These are phyloP conservation scores for Deilephila porcellus DNA, from an alignment of 2,888 invertebrate species.

Conservation along the genomic window DNA sequence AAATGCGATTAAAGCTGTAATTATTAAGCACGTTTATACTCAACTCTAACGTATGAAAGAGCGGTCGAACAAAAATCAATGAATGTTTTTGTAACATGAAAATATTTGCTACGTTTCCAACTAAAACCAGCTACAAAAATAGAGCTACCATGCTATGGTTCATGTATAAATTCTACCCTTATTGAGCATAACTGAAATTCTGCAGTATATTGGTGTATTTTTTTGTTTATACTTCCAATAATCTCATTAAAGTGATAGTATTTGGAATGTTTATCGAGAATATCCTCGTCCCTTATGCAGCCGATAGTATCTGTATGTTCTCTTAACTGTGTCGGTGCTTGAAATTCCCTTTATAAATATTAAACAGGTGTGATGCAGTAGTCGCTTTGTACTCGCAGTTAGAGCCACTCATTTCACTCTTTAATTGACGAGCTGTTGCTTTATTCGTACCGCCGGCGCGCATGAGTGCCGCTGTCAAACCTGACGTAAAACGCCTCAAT, in stretches of 20 bases:
- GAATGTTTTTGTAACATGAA: background rate
- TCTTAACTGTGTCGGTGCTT: constrained; percentile 18
- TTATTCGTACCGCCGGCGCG: constrained; percentile 33
- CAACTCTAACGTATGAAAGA: background rate
- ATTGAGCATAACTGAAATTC: no score
- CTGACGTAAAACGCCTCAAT: constrained; percentile 57
- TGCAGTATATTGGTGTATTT: no score
- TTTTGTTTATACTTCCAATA: background rate
- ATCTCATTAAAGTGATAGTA: background rate
- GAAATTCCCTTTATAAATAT: constrained; percentile 25
- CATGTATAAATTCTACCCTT: no score
- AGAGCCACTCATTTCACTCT: constrained; percentile 32
- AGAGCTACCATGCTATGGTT: no score
- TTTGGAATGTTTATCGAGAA: constrained; percentile 15
- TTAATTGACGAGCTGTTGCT: constrained; percentile 37
- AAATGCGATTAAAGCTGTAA: no score
- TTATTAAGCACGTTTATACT: no score
- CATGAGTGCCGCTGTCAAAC: constrained; percentile 45
- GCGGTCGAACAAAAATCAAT: background rate
- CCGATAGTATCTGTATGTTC: constrained; percentile 7
- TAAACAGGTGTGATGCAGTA: constrained; percentile 16
- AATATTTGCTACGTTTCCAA: no score
- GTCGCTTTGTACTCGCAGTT: constrained; percentile 20
- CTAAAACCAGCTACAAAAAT: no score
- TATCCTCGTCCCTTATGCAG: constrained; percentile 12